These are phyloP conservation scores for Dryococelus australis DNA, from an alignment of 2,888 invertebrate genomes.

Conservation along the genomic window DNA sequence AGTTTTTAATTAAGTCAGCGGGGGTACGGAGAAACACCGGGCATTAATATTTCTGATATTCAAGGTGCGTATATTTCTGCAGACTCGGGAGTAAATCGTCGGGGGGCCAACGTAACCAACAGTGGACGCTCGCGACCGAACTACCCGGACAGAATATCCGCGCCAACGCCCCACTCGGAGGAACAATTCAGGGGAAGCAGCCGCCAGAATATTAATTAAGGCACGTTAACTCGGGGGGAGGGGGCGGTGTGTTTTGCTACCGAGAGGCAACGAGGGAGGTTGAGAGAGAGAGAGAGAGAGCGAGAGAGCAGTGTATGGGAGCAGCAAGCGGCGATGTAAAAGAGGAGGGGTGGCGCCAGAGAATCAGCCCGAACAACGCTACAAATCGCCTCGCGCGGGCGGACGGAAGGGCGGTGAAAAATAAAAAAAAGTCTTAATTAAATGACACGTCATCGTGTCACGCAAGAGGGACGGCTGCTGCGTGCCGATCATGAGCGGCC, in stretches of 20 bases:
- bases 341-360: neutral
- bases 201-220: constrained; percentile 16
- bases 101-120: too few relatives aligned
- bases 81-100: too few relatives aligned
- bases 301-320: too few relatives aligned
- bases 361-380: neutral
- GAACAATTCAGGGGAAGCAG: neutral
- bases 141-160: neutral
- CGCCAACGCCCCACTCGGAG: neutral
- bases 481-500: neutral
- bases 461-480: neutral
- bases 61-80: too few relatives aligned
- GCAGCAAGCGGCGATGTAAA: neutral
- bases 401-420: neutral
- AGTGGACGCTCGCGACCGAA: neutral
- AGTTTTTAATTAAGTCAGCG: too few relatives aligned
- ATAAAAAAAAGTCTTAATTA: neutral
- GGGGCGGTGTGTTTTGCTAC: neutral
- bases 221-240: neutral
- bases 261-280: neutral
- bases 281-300: neutral
- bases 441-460: constrained; percentile 9
- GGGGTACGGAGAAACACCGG: too few relatives aligned
- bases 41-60: too few relatives aligned
- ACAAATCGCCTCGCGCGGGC: neutral